Evolutionary conservation across 2,113 vertebrate genomes (phyloP).

Genomic region (Macquaria ambigua): DNA sequence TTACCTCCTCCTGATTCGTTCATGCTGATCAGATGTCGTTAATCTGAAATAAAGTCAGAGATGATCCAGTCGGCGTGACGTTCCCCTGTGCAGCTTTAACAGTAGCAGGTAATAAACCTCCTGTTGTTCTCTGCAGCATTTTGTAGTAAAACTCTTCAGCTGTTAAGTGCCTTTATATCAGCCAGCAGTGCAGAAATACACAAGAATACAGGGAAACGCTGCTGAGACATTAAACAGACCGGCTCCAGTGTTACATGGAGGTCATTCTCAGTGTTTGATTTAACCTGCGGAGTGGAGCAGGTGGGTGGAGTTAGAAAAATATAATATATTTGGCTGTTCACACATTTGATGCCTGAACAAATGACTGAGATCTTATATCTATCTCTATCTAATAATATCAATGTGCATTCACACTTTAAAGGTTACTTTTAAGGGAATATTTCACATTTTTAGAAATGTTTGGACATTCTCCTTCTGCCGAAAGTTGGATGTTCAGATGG

Average conservation of each 20-base stretch:
- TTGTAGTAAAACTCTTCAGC: conserved; percentile 24
- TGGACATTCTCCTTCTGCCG: too few relatives aligned
- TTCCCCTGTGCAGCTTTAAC: neutral
- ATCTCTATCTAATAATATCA: too few relatives aligned
- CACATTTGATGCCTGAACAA: neutral
- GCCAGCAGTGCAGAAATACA: neutral
- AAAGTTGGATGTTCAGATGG: too few relatives aligned
- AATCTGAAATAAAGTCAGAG: neutral
- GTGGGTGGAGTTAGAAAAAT: conserved; percentile 3
- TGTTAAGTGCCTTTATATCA: conserved; percentile 62
- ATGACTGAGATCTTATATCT: too few relatives aligned
- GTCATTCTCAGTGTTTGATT: neutral
- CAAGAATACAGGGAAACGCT: conserved; percentile 25
- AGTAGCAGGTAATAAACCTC: neutral
- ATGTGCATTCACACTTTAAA: too few relatives aligned
- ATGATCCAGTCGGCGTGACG: neutral
- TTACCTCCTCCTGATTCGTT: neutral
- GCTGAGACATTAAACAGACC: conserved; percentile 14
- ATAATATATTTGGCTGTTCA: neutral
- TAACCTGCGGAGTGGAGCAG: neutral
- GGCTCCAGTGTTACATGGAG: neutral
- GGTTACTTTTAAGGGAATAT: too few relatives aligned
- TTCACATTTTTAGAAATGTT: too few relatives aligned
- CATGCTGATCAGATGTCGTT: neutral
- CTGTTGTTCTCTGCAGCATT: neutral